phyloP scores from a whole-genome alignment of 1,140 invertebrate species.

The Polyergus mexicanus region DNA sequence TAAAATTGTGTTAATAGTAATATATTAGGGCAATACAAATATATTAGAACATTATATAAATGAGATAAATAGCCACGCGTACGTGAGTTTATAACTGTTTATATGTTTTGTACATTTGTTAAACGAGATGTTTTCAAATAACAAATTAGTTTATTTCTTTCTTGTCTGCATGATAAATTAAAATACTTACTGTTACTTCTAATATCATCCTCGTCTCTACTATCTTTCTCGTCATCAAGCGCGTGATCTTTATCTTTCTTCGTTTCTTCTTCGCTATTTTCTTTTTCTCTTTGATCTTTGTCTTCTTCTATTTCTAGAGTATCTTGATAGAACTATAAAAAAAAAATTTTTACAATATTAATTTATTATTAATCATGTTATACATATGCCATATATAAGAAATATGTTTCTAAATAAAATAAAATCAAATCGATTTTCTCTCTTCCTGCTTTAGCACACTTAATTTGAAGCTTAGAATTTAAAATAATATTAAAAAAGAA shows the following conservation, averaged over 20 bases:
- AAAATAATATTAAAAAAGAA: too few relatives aligned
- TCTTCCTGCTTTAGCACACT: too few relatives aligned
- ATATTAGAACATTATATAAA: conserved; percentile 20
- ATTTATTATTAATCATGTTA: neutral
- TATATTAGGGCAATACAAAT: neutral
- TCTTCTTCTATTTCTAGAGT: conserved; percentile 92
- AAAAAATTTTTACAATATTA: conserved; percentile 18
- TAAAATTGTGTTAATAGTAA: neutral
- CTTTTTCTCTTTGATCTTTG: conserved; percentile 84
- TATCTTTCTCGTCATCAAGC: conserved; percentile 80
- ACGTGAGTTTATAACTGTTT: neutral
- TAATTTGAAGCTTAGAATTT: too few relatives aligned
- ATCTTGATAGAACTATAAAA: conserved; percentile 95
- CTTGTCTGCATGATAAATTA: neutral
- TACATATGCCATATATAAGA: neutral
- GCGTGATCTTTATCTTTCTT: conserved; percentile 78
- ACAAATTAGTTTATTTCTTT: neutral
- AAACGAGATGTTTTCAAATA: neutral
- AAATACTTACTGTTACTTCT: conserved; percentile 77
- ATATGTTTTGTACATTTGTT: neutral
- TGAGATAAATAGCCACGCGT: neutral
- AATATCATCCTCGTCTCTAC: conserved; percentile 73
- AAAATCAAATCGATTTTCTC: neutral
- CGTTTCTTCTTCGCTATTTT: conserved; percentile 79
- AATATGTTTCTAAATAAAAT: neutral